These are phyloP conservation scores for Drosophila bunnanda DNA, from an alignment of 2,888 invertebrate genomes.

Conservation along the genomic window DNA sequence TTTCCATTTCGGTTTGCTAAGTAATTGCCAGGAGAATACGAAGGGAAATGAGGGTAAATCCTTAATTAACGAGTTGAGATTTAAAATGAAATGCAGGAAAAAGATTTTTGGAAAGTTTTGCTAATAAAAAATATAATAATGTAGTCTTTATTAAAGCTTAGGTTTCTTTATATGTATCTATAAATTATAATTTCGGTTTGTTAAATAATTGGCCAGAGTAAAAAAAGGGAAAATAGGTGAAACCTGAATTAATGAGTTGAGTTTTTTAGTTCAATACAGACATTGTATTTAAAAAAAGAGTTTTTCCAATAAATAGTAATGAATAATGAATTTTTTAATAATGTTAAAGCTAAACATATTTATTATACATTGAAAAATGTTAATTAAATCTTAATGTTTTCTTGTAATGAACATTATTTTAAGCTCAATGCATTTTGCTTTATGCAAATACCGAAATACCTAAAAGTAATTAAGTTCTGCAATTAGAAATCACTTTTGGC, in stretches of 20 bases:
- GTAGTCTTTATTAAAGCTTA: too few species aligned
- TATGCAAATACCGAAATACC: background rate
- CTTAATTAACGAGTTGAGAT: slow-evolving; percentile 1
- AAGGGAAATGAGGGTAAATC: background rate
- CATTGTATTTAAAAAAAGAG: too few species aligned
- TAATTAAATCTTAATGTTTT: background rate
- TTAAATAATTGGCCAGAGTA: too few species aligned
- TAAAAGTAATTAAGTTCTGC: background rate
- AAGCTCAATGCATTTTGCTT: slow-evolving; percentile 12
- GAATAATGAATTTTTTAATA: too few species aligned
- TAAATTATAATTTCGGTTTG: too few species aligned
- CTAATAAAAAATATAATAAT: background rate
- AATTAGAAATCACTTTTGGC: slow-evolving; percentile 27
- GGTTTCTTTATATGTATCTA: too few species aligned
- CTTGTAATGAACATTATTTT: background rate
- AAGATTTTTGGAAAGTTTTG: background rate
- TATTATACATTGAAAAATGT: too few species aligned
- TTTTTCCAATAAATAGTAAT: too few species aligned
- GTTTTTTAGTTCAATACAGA: too few species aligned
- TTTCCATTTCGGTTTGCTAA: slow-evolving; percentile 19
- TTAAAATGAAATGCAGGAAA: background rate
- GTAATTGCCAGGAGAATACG: slow-evolving; percentile 18
- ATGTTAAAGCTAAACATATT: too few species aligned
- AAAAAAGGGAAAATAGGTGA: too few species aligned
- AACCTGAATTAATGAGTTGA: too few species aligned